These are phyloP conservation scores for Orientallactaga sibirica DNA, from an alignment of 2,797 vertebrate genomes.

Conservation along the genomic window DNA sequence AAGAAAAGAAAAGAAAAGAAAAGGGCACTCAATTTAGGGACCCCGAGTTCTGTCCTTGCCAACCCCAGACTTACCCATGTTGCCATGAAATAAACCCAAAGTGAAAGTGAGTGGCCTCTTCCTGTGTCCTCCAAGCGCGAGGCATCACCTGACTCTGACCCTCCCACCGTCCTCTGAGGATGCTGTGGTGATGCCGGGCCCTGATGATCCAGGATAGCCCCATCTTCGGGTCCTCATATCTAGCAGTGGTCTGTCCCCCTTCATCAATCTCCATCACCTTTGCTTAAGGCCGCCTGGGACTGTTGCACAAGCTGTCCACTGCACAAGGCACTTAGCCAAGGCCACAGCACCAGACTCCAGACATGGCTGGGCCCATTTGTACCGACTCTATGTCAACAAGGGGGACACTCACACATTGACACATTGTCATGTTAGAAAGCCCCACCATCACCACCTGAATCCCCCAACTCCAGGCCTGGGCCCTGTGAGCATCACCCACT, in stretches of 20 bases:
- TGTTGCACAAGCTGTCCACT: background rate
- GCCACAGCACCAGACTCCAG: background rate
- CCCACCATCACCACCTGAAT: too few species aligned
- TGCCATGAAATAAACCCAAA: slow-evolving; percentile 42
- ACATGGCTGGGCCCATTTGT: background rate
- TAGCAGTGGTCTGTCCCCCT: too few species aligned
- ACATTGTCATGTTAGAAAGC: too few species aligned
- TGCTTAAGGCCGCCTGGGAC: background rate
- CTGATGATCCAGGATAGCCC: too few species aligned
- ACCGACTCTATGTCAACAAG: too few species aligned
- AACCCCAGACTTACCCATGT: background rate
- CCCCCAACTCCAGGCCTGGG: too few species aligned
- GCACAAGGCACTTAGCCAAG: background rate
- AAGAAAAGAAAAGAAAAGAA: too few species aligned
- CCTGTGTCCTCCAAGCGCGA: background rate
- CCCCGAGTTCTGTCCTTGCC: background rate
- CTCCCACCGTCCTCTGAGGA: background rate
- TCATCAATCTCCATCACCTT: too few species aligned
- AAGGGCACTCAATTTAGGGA: background rate
- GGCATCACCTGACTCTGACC: background rate
- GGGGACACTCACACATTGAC: too few species aligned
- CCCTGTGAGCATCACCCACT: too few species aligned
- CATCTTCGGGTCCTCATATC: too few species aligned
- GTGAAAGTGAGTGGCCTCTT: too few species aligned
- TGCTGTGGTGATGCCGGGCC: background rate